phyloP scores from a whole-genome alignment of 2,797 vertebrate genomes.

The Vespertilio murinus region DNA sequence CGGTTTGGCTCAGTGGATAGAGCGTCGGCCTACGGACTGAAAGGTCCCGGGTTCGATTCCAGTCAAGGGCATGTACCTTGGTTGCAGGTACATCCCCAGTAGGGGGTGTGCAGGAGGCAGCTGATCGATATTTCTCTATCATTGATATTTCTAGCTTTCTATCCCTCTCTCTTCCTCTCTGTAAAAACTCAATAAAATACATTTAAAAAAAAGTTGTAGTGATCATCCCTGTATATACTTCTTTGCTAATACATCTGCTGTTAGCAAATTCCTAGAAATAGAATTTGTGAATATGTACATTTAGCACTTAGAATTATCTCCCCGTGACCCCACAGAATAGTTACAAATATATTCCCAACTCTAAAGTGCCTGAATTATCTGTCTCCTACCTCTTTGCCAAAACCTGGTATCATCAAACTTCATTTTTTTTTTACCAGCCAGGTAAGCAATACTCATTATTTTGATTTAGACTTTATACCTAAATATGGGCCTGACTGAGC shows the following conservation, averaged over 20 bases:
- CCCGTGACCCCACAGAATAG: not conserved
- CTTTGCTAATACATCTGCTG: not conserved
- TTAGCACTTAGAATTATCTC: not conserved
- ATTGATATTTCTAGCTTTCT: no score
- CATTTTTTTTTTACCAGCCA: not conserved
- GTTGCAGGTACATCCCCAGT: no score
- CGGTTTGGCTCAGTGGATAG: no score
- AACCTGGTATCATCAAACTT: not conserved
- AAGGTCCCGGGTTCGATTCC: no score
- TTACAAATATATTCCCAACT: not conserved
- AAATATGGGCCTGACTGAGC: not conserved
- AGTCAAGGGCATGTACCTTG: no score
- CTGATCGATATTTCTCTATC: no score
- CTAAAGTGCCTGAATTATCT: not conserved
- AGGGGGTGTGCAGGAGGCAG: no score
- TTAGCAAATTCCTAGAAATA: conserved; percentile 3
- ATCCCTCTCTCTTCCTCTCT: no score
- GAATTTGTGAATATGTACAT: not conserved
- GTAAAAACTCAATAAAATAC: no score
- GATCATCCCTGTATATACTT: not conserved
- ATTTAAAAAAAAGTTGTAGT: no score
- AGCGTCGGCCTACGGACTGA: no score
- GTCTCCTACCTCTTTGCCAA: not conserved
- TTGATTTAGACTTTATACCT: not conserved
- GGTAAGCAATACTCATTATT: not conserved